Conservation (phyloP, 2,113 vertebrate genomes). For the Osmerus eperlanus region DNA sequence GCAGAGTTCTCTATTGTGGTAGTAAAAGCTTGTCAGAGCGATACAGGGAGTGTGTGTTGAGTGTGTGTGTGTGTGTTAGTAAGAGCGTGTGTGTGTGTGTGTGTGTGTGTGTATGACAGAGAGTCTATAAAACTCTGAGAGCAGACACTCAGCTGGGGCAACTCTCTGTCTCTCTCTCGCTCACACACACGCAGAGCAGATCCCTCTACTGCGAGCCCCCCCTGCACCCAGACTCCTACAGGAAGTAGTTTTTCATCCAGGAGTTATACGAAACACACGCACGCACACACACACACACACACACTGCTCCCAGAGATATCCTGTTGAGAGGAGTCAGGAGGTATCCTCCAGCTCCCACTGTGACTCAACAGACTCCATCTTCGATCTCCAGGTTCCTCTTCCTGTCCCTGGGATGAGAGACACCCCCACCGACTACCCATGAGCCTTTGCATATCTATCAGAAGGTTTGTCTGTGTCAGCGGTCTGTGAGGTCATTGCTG, state of each 20-base stretch:
- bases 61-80: not conserved
- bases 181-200: not conserved
- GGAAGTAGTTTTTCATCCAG: slow-evolving; percentile 48
- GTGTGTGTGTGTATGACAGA: not conserved
- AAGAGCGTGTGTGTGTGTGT: not conserved
- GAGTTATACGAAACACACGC: slow-evolving; percentile 32
- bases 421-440: no score
- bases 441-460: not conserved
- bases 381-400: no score
- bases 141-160: no score
- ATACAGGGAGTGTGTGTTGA: no score
- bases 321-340: no score
- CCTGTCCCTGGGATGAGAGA: no score
- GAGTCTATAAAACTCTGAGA: no score
- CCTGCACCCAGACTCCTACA: slow-evolving; percentile 37
- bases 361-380: no score
- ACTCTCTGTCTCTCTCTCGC: no score
- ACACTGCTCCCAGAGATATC: not conserved
- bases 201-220: slow-evolving; percentile 4
- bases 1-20: slow-evolving; percentile 41
- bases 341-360: no score
- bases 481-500: not conserved
- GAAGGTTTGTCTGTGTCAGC: not conserved
- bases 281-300: not conserved
- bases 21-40: slow-evolving; percentile 17